Percentiles rank a stretch among this genome's conserved stretches.
These are phyloP conservation scores for Champsocephalus gunnari DNA, from an alignment of 2,797 vertebrate species.

Conservation along the genomic window DNA sequence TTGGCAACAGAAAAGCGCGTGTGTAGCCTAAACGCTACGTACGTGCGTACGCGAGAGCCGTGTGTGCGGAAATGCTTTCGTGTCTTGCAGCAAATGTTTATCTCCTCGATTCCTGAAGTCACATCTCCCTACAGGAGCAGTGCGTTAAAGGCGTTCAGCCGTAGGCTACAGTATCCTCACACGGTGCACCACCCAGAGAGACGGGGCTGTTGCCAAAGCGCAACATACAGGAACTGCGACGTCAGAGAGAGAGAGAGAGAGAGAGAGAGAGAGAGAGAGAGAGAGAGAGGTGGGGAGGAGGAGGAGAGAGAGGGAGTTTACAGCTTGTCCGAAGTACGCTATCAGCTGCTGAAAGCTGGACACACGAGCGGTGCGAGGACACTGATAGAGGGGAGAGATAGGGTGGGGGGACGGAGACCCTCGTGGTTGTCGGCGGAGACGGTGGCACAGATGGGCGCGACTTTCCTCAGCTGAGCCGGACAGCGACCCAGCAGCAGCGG, in stretches of 20 bases:
- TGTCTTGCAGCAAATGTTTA: not conserved
- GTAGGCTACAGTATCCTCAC: not conserved
- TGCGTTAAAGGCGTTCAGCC: not conserved
- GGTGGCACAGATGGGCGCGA: conserved; percentile 65
- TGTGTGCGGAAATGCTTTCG: conserved; percentile 11
- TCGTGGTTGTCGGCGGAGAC: conserved; percentile 49
- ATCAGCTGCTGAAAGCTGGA: conserved; percentile 75
- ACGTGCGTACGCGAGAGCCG: not conserved
- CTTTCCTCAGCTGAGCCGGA: conserved; percentile 58
- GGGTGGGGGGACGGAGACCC: conserved; percentile 57
- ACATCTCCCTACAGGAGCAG: conserved; percentile 5
- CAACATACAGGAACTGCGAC: conserved; percentile 66
- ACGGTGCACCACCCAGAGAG: conserved; percentile 7
- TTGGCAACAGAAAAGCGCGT: not conserved
- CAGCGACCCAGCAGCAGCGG: conserved; percentile 32
- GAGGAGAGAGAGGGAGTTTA: conserved; percentile 65
- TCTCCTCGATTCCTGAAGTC: conserved; percentile 3
- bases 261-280: conserved; percentile 1
- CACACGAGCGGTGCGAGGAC: conserved; percentile 54
- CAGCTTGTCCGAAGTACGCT: conserved; percentile 65
- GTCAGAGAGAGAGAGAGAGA: conserved; percentile 27
- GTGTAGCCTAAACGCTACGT: not conserved
- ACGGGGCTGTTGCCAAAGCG: conserved; percentile 39
- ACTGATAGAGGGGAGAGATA: conserved; percentile 63
- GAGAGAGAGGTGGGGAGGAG: not conserved